Evolutionary conservation across 2,797 vertebrate genomes (phyloP), one percentile per base, ranked within the genome.

Genomic region (Sebastes nivosus): DNA sequence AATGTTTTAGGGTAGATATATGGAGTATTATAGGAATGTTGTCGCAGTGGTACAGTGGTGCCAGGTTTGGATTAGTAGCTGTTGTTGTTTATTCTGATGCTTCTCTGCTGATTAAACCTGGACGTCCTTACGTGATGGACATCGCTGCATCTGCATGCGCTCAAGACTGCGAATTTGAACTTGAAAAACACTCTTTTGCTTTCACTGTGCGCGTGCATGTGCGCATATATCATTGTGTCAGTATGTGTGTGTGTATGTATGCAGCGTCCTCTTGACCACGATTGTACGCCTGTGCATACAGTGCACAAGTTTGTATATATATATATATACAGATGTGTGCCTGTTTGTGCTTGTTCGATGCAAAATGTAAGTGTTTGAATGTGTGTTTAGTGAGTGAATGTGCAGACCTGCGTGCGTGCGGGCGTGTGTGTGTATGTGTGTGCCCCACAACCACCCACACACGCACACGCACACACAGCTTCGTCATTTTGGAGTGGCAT

Each of bases 401-500:
- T 75, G 60, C 1, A 34, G 50, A 16, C 46, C 63, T 69, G 29
- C 52, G 57, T 52, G 54, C 11, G 6, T 55, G 30, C 5, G 13
- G 14, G 36, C 5, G 5, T 38, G 34, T 2, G 34, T 46, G 60
- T 61, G 70, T 50, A 29, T 68, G 46, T 54, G 36, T 27, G 54
- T 76, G 46, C 46, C 18, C 18, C 46, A 18, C 18, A 50, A 50
- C 46, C 16, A 50, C 46, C 46, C 46, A 36, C n/a, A 16, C 38
- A 50, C 68, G 34, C 65, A 13, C 24, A 46, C 13, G 16, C 72
- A n/a, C 50, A 22, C 50, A 63, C 81, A 75, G 18, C 69, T 72
- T 63, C 85, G 58, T 91, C 82, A 73, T 88, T 81, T 86, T 88
- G 89, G 80, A 90, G 78, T 86, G 50, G 58, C 81, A 77, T 90